Base-by-base conservation (phyloP, 2,797 vertebrate species). In the Dendrocincla tyrannina region DNA sequence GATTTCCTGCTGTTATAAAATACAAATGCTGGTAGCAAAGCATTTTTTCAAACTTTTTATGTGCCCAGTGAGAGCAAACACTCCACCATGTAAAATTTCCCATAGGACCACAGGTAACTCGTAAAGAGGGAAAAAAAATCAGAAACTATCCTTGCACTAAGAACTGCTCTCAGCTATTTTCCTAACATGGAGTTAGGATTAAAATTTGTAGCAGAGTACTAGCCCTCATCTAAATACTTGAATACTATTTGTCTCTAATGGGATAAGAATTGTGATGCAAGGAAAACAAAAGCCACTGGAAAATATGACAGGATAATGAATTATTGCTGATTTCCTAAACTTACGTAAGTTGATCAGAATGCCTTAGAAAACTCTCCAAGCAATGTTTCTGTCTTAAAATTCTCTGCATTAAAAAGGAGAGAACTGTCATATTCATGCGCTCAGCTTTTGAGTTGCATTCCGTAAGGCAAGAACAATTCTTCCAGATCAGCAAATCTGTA, bases 331-430 rank as follows among this genome's bases (percentile, higher is more conserved):
- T 89, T 88, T 92, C 74, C 47, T 55, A 18, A 85, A 82, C 24
- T 94, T 93, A 86, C 1, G 2, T 68, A 92, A 84, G 20, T 60
- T 94, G 74, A 90, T 92, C 47, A 79, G 75, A 88, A 92, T 78
- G 49, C 67, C 42, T 93, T 74, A 82, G 69, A 92, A 89, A 93
- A 64, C 68, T 79, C 46, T 69, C 46, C 67, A 85, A 83, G 49
- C 33, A 70, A 50, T 70, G 20, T 44, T 89, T 81, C 68, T 39
- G 13, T 72, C 88, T 89, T 74, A 11, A 69, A 87, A 78, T 85
- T 72, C 35, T 59, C 86, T 59, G 72, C 66, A 60, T 86, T 74
- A 28, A 32, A 72, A 69, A 17, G 3, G 11, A 70, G 42, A 85
- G 78, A 77, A n/a, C 46, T 44, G 62, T 93, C 93, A 83, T 75